Conservation (phyloP, 2,888 invertebrate genomes). For the Crematogaster levior region DNA sequence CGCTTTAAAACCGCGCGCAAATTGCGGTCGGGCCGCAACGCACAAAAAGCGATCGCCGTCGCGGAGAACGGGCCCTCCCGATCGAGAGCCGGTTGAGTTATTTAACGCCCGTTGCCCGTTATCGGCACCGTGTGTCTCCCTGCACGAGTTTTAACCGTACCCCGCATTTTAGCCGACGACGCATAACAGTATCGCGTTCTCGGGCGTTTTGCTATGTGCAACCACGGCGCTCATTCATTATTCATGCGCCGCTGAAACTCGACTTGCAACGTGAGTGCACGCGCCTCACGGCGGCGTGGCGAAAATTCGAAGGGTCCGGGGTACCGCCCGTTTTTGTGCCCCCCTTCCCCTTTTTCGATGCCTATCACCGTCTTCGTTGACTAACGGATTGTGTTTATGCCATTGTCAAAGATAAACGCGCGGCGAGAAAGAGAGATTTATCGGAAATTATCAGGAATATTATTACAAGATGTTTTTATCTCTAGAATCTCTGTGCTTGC, state of each 20-base stretch:
- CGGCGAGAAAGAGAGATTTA: background rate
- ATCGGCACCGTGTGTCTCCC: slow-evolving; percentile 53
- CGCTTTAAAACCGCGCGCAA: slow-evolving; percentile 37
- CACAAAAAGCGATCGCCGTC: slow-evolving; percentile 39
- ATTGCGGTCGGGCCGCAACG: slow-evolving; percentile 22
- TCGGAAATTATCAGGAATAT: background rate
- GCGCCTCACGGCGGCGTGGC: slow-evolving; percentile 74
- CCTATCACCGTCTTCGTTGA: slow-evolving; percentile 27
- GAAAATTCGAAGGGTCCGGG: slow-evolving; percentile 75
- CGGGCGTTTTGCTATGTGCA: slow-evolving; percentile 73
- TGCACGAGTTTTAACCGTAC: slow-evolving; percentile 72
- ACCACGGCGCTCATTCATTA: slow-evolving; percentile 77
- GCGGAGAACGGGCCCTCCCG: slow-evolving; percentile 20
- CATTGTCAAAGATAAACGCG: background rate
- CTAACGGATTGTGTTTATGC: slow-evolving; percentile 58
- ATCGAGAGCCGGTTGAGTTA: slow-evolving; percentile 57
- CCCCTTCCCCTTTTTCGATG: background rate
- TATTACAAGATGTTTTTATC: background rate
- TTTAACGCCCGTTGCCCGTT: slow-evolving; percentile 67
- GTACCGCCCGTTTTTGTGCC: background rate
- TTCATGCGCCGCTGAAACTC: slow-evolving; percentile 77
- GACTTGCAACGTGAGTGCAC: slow-evolving; percentile 77
- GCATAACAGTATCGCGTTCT: slow-evolving; percentile 74
- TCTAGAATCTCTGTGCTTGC: no score
- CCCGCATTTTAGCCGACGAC: slow-evolving; percentile 61